Base-by-base conservation (phyloP, 2,113 vertebrate species). In the Pseudolaguvia tuberculata region DNA sequence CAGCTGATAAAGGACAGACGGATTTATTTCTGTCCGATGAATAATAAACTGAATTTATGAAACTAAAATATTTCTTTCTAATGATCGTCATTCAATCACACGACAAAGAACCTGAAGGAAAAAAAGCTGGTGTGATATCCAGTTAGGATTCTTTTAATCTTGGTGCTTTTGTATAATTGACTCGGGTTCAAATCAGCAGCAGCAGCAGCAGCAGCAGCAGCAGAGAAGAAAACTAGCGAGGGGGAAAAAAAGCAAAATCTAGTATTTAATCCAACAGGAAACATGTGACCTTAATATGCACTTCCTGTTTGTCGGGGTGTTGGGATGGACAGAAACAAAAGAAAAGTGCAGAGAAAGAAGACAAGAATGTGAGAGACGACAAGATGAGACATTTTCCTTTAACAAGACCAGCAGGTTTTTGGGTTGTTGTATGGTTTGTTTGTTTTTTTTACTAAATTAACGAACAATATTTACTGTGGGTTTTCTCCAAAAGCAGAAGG, bases 401-500 rank as follows among this genome's bases (percentile, higher is more conserved):
- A 71, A 61, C 65, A 57, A 78, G 52, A 73, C 45, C 72, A 77
- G 80, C 80, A 79, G 76, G 48, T 74, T 78, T 73, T 69, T 39
- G n/a, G n/a, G n/a, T n/a, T n/a, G n/a, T 27, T 42, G 9, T 57
- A 58, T 80, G 35, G 56, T 48, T 45, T 21, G 62, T 73, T 59
- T 50, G 11, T 31, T 15, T 57, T 67, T 74, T 70, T 51, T 51
- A 20, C 76, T 69, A 78, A 70, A 56, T 68, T 51, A 56, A 66
- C 66, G 61, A 79, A 50, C 75, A 66, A 83, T n/a, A 18, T 79
- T 65, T 31, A 74, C 66, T 71, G 63, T 42, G 56, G 63, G 69
- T 69, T 61, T 56, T 11, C 73, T 72, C 85, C 66, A 20, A 81
- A 90, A 91, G 78, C 75, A 85, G 50, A 82, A 92, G 80, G 83